These are phyloP conservation scores for Elegia similella DNA, from an alignment of 2,888 invertebrate species.

Conservation along the genomic window DNA sequence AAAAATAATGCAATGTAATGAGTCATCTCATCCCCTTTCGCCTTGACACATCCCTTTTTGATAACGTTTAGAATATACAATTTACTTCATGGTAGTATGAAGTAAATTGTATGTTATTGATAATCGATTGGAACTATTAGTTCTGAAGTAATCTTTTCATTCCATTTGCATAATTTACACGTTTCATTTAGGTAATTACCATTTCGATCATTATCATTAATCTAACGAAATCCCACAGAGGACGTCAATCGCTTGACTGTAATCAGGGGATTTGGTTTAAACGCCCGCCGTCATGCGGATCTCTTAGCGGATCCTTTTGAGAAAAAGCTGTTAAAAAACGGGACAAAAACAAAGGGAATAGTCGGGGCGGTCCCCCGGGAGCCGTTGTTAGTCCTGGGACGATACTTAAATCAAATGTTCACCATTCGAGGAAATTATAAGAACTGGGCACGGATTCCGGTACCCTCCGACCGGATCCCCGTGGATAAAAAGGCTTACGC, in stretches of 20 bases:
- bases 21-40: too few species aligned
- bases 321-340: slow-evolving; percentile 71
- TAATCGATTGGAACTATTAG: slow-evolving; percentile 42
- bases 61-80: neutral
- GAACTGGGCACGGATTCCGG: slow-evolving; percentile 67
- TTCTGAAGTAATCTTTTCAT: slow-evolving; percentile 44
- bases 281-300: slow-evolving; percentile 53
- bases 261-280: slow-evolving; percentile 67
- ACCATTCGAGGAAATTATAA: slow-evolving; percentile 78
- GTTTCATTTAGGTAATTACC: slow-evolving; percentile 68
- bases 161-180: slow-evolving; percentile 68
- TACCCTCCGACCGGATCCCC: slow-evolving; percentile 52
- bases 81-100: too few species aligned
- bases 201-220: slow-evolving; percentile 64
- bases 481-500: slow-evolving; percentile 64
- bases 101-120: too few species aligned
- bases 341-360: slow-evolving; percentile 76
- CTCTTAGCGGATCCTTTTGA: slow-evolving; percentile 66
- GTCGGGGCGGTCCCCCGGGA: slow-evolving; percentile 72
- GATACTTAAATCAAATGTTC: slow-evolving; percentile 80
- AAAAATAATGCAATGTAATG: too few species aligned
- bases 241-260: slow-evolving; percentile 64
- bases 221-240: slow-evolving; percentile 58
- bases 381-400: slow-evolving; percentile 72
- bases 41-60: too few species aligned